A percentile compares a stretch with the other conserved stretches of the same genome.
Conservation (phyloP, 2,113 vertebrate genomes). For the Percina caprodes region DNA sequence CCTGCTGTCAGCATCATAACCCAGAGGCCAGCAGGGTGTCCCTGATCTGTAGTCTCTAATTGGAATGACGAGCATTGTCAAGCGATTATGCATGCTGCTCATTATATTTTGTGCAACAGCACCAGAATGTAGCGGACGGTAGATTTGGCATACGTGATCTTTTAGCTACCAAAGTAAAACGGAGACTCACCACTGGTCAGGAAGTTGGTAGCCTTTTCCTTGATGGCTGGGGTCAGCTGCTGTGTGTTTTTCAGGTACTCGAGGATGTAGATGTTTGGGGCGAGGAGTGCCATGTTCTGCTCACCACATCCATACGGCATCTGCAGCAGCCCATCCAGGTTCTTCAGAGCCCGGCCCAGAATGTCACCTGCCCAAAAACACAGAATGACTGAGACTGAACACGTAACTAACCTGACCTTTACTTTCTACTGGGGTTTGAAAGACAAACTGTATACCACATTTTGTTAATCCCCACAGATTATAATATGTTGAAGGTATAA, state of each 20-base stretch:
- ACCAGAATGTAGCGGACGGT: too few relatives aligned
- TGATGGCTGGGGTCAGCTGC: slow-evolving; percentile 86
- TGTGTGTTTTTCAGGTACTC: slow-evolving; percentile 87
- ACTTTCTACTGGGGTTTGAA: too few relatives aligned
- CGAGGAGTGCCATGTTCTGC: too few relatives aligned
- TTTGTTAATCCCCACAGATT: too few relatives aligned
- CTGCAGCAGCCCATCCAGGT: slow-evolving; percentile 85
- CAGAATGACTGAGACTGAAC: not conserved
- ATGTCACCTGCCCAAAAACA: slow-evolving; percentile 85
- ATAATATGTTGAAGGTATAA: too few relatives aligned
- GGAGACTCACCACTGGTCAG: slow-evolving; percentile 85
- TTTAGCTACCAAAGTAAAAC: not conserved
- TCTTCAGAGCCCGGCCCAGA: slow-evolving; percentile 86
- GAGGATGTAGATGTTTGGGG: slow-evolving; percentile 88
- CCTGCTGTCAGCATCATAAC: too few relatives aligned
- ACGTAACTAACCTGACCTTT: not conserved
- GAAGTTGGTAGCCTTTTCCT: slow-evolving; percentile 82
- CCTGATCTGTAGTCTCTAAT: not conserved
- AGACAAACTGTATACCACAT: too few relatives aligned
- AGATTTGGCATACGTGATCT: too few relatives aligned
- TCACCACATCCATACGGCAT: slow-evolving; percentile 91
- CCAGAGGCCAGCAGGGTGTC: not conserved
- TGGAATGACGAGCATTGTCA: not conserved
- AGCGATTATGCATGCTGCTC: too few relatives aligned
- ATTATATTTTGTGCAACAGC: too few relatives aligned